Conservation (phyloP, 2,888 invertebrate genomes). For the Allygus modestus region DNA sequence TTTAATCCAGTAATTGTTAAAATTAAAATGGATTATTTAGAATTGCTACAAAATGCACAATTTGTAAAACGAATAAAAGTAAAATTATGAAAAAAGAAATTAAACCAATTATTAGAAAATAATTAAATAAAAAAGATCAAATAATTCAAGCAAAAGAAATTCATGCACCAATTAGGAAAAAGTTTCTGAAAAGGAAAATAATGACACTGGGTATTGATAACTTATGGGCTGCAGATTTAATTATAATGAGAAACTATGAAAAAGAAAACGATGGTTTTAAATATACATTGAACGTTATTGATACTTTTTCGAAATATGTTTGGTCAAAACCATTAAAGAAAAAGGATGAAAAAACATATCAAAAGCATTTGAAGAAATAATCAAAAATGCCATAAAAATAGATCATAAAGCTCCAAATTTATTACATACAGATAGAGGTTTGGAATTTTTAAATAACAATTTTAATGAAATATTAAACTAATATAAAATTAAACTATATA, state of each 20-base stretch:
- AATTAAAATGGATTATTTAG: background rate
- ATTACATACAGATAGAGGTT: constrained; percentile 25
- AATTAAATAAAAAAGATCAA: constrained; percentile 18
- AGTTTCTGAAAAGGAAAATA: constrained; percentile 34
- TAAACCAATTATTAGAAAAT: background rate
- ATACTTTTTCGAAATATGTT: constrained; percentile 36
- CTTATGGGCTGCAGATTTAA: constrained; percentile 29
- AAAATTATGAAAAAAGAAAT: background rate
- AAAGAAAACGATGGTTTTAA: background rate
- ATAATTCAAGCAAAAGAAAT: constrained; percentile 13
- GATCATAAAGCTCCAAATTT: constrained; percentile 21
- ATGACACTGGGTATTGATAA: background rate
- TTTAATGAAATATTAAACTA: background rate
- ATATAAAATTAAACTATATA: constrained; percentile 17
- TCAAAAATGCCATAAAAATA: constrained; percentile 18
- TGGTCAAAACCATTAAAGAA: constrained; percentile 18
- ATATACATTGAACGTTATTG: constrained; percentile 13
- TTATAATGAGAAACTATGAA: background rate
- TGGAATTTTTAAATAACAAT: constrained; percentile 3
- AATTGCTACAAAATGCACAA: background rate
- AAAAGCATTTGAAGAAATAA: constrained; percentile 6
- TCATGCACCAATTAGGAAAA: background rate
- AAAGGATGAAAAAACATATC: background rate
- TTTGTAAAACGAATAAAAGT: constrained; percentile 17
- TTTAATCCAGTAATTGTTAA: background rate